phyloP scores from a whole-genome alignment of 1,140 invertebrate species.

The Pogonomyrmex californicus region DNA sequence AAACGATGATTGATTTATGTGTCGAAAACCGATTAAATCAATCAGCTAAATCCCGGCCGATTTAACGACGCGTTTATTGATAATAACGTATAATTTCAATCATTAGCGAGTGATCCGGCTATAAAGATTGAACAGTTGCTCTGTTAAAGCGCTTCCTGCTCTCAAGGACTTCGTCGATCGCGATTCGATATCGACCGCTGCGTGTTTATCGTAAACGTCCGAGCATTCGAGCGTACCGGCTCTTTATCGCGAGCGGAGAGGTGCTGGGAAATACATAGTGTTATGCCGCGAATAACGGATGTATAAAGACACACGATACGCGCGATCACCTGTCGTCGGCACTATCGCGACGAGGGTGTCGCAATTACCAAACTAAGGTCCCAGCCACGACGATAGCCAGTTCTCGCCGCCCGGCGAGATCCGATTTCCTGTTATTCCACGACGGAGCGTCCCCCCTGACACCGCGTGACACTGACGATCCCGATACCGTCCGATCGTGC shows the following conservation, averaged over 20 bases:
- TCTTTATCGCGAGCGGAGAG: slow-evolving; percentile 30
- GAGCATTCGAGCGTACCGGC: background rate
- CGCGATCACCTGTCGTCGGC: slow-evolving; percentile 77
- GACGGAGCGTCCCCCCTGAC: slow-evolving; percentile 35
- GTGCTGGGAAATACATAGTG: slow-evolving; percentile 32
- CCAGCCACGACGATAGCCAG: slow-evolving; percentile 55
- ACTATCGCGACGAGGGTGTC: slow-evolving; percentile 66
- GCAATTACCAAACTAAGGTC: slow-evolving; percentile 77
- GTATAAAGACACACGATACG: slow-evolving; percentile 80
- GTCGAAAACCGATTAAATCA: background rate
- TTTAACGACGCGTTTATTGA: background rate
- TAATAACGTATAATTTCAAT: slow-evolving; percentile 27
- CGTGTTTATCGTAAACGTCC: slow-evolving; percentile 32
- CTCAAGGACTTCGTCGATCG: slow-evolving; percentile 46
- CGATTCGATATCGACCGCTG: slow-evolving; percentile 45
- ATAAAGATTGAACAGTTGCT: background rate
- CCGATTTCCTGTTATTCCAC: slow-evolving; percentile 78
- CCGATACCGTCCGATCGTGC: slow-evolving; percentile 47
- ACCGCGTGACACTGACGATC: slow-evolving; percentile 60
- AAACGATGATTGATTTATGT: background rate
- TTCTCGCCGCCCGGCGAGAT: slow-evolving; percentile 54
- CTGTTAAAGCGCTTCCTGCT: slow-evolving; percentile 3
- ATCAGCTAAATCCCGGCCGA: background rate
- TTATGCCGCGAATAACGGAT: slow-evolving; percentile 78
- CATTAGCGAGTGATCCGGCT: background rate